A percentile compares a stretch with the other conserved stretches of the same genome.
Evolutionary conservation across 2,888 invertebrate species (phyloP).

Genomic region (Oxycera nigricornis): DNA sequence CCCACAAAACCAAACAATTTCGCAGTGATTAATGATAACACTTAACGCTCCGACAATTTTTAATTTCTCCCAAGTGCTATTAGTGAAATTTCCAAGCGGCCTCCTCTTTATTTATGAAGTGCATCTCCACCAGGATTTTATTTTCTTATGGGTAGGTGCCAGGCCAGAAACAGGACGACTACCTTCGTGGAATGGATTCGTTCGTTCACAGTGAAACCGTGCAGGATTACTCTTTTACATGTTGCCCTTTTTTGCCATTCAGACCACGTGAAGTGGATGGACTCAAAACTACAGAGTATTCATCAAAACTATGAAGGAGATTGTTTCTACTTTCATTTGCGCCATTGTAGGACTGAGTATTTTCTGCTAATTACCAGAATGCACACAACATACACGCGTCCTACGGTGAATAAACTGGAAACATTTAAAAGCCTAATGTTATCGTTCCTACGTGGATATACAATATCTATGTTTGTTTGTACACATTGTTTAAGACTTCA

Average conservation of each 20-base stretch:
- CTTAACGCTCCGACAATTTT: constrained; percentile 27
- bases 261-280: neutral
- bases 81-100: constrained; percentile 5
- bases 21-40: constrained; percentile 32
- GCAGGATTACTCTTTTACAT: constrained; percentile 16
- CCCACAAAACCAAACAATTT: constrained; percentile 3
- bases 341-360: constrained; percentile 6
- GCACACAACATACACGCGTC: neutral
- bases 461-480: neutral
- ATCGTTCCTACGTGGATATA: constrained; percentile 11
- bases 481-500: neutral
- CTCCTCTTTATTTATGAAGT: neutral
- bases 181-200: neutral
- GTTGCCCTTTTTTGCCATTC: constrained; percentile 14
- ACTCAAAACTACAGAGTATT: neutral
- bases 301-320: constrained; percentile 27
- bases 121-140: constrained; percentile 7
- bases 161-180: constrained; percentile 14
- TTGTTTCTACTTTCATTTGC: constrained; percentile 24
- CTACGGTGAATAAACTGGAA: neutral
- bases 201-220: neutral
- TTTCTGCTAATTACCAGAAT: constrained; percentile 30
- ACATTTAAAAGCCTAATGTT: constrained; percentile 30
- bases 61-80: constrained; percentile 37
- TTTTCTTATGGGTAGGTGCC: neutral